Evolutionary conservation across 2,888 invertebrate genomes (phyloP), one percentile per base, ranked within the genome.

Genomic region (Sarcophaga rosellei): DNA sequence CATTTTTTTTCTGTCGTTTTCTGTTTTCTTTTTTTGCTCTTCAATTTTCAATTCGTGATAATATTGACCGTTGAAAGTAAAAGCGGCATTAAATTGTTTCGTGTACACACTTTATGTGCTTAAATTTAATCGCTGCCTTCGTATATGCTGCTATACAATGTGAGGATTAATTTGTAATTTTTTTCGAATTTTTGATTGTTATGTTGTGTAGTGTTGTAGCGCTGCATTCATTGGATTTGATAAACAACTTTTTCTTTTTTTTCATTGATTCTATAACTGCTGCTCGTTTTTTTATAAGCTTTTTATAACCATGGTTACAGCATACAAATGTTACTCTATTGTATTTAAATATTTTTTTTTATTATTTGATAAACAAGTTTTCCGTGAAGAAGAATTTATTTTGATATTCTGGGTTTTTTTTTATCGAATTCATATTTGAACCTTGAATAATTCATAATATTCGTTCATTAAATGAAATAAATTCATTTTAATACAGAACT

Each of bases 21-120:
- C 17, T 21, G 21, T 57, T 75, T 68, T 73, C 61, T 76, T 44
- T 68, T 66, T 57, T 57, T 61, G 68, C 68, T 61, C 21, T 62
- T 68, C 66, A 69, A 75, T 53, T 86, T 74, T 15, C n/a, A 63
- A 65, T 69, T 86, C 81, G 77, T 84, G 86, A 74, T 72, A 80
- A 80, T 84, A 81, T 84, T 87, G 79, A 85, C 85, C 79, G 74
- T 82, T 87, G 87, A 87, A 87, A 87, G 87, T 85, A 85, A 87
- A 87, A 87, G 73, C 84, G 72, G 10, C 21, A 21, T 82, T 70
- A 23, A 59, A 63, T 70, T 47, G 17, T 53, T 53, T 53, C 4
- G 17, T 12, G 17, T 12, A 53, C 53, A 5, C 53, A 3, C 17
- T 12, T 17, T 53, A 53, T 20, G 57, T 59, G 25, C 59, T 12